Conservation (phyloP, 2,797 vertebrate genomes). For the Centroberyx gerrardi region DNA sequence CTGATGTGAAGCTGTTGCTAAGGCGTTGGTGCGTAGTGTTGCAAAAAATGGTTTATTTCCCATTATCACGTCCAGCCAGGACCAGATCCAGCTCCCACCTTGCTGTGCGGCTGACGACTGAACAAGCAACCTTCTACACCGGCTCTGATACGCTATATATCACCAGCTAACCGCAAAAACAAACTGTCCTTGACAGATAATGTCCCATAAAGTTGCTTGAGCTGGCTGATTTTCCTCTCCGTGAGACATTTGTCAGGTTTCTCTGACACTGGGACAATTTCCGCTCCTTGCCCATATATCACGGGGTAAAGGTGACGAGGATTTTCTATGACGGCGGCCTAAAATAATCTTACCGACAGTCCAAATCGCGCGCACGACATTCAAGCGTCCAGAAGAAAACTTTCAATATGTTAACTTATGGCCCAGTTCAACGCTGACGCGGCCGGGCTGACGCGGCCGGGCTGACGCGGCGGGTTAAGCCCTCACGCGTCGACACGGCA, state of each 20-base stretch:
- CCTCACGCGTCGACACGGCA: slow-evolving; percentile 26
- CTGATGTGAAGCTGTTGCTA: slow-evolving; percentile 5
- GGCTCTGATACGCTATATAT: slow-evolving; percentile 49
- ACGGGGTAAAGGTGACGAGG: slow-evolving; percentile 51
- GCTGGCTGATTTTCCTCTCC: slow-evolving; percentile 46
- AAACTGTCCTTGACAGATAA: slow-evolving; percentile 75
- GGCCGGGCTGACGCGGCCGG: background rate
- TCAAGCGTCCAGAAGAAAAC: slow-evolving; percentile 55
- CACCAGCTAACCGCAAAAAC: slow-evolving; percentile 58
- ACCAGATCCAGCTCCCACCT: slow-evolving; percentile 48
- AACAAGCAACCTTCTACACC: slow-evolving; percentile 17
- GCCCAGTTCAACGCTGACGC: slow-evolving; percentile 4
- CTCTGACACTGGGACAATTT: slow-evolving; percentile 60
- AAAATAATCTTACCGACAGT: slow-evolving; percentile 55
- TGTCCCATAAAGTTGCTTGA: slow-evolving; percentile 61
- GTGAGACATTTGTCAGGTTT: slow-evolving; percentile 65
- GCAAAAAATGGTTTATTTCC: slow-evolving; percentile 18
- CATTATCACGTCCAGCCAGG: slow-evolving; percentile 56
- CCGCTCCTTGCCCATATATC: slow-evolving; percentile 57
- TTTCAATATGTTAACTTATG: slow-evolving; percentile 47
- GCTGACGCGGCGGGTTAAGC: slow-evolving; percentile 1
- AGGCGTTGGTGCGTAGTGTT: background rate
- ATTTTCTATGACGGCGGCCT: slow-evolving; percentile 47
- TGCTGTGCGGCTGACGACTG: background rate
- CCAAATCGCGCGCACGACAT: slow-evolving; percentile 59